Evolutionary conservation across 2,888 invertebrate genomes (phyloP), one percentile per base, ranked within the genome.

Genomic region (Calliphora vomitoria): DNA sequence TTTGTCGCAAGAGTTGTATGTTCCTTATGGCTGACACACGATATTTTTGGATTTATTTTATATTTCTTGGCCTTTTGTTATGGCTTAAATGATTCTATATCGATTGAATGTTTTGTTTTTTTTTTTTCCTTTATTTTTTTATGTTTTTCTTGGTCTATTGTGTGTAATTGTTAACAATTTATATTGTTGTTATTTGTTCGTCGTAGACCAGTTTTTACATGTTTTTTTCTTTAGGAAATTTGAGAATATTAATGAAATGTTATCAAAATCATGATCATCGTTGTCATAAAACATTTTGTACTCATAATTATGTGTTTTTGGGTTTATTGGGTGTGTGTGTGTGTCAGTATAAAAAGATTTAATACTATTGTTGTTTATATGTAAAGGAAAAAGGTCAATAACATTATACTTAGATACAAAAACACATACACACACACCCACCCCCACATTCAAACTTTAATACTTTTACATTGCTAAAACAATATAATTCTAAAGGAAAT

Each of bases 221-320:
- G 4, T 64, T 38, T 53, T n/a, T 13, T 38, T 66, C 18, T n/a
- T 31, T n/a, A 4, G 6, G 68, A 60, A 69, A 85, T 62, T 69
- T 81, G 53, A 85, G 62, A 81, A 44, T 71, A 71, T 76, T 71
- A 85, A 76, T 81, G 13, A 71, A 81, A 76, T 76, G 31, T 71
- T 50, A 55, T 71, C n/a, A 55, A 47, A 55, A 58, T 69, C 35
- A 64, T 20, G 15, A 60, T 15, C 60, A 72, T 41, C 8, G 15
- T 68, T 55, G 44, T 13, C 31, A 18, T 68, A 44, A 18, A 35
- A 35, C 18, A 58, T 44, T 8, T 68, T 69, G 15, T 41, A 11
- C 20, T 66, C 8, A 41, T 41, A 41, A 41, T 66, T 44, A 62
- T 35, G n/a, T 15, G 35, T 62, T 15, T 38, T 60, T 58, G 31